Evolutionary conservation across 2,797 vertebrate species (phyloP).

Genomic region (Neoniphon sammara): DNA sequence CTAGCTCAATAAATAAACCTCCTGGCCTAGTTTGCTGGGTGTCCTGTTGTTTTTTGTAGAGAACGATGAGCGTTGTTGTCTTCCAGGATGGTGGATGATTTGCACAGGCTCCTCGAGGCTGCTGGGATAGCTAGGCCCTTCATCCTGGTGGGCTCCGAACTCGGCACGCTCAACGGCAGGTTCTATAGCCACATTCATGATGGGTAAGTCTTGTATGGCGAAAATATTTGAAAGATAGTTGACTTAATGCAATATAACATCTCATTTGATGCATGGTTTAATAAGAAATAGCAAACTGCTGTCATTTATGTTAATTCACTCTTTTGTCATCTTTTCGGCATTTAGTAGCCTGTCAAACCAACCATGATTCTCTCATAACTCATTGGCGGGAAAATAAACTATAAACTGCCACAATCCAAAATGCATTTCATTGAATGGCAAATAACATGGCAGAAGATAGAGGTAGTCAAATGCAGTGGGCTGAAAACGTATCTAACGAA

Average conservation of each 20-base stretch:
- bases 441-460: not conserved
- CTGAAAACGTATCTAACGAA: not conserved
- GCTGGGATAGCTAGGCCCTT: constrained; percentile 80
- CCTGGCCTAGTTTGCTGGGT: constrained; percentile 44
- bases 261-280: not conserved
- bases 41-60: constrained; percentile 43
- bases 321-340: not conserved
- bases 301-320: not conserved
- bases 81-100: constrained; percentile 87
- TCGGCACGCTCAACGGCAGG: constrained; percentile 82
- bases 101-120: constrained; percentile 82
- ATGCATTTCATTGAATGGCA: not conserved
- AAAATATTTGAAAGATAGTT: not conserved
- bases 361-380: no score
- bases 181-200: constrained; percentile 87
- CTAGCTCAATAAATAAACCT: constrained; percentile 48
- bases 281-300: not conserved
- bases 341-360: not conserved
- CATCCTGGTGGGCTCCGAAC: constrained; percentile 85
- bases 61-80: constrained; percentile 55
- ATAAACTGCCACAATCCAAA: not conserved
- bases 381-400: not conserved
- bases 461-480: not conserved
- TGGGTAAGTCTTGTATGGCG: constrained; percentile 71
- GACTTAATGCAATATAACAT: not conserved